Evolutionary conservation across 2,888 invertebrate species (phyloP).

Genomic region (Ceriagrion tenellum): DNA sequence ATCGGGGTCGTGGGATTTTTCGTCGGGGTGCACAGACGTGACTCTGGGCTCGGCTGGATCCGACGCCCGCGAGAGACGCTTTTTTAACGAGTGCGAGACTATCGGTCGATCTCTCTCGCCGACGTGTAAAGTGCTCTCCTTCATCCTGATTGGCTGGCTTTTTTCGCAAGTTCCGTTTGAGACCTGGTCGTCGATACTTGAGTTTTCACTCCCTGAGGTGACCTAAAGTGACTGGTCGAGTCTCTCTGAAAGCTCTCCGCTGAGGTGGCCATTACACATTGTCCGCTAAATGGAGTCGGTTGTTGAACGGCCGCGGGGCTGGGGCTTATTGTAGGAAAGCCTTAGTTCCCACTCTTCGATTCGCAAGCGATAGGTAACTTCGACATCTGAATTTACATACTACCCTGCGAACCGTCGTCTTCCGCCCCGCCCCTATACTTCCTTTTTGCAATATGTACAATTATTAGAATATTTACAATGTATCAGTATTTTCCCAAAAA

Average conservation of each 20-base stretch:
- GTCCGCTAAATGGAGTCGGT: too few species aligned
- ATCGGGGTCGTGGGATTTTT: slow-evolving; percentile 13
- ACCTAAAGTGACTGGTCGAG: background rate
- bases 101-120: background rate
- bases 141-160: background rate
- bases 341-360: too few species aligned
- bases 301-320: background rate
- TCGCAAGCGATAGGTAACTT: too few species aligned
- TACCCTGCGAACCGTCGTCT: too few species aligned
- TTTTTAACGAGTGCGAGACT: background rate
- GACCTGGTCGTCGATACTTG: background rate
- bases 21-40: slow-evolving; percentile 11
- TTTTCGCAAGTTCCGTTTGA: background rate
- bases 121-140: background rate
- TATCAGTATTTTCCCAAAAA: too few species aligned
- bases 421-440: too few species aligned
- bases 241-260: background rate
- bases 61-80: background rate
- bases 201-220: background rate
- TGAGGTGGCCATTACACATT: background rate
- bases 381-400: too few species aligned
- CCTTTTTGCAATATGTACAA: too few species aligned
- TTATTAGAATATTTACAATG: too few species aligned
- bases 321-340: too few species aligned
- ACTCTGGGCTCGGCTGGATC: background rate